These are phyloP conservation scores for Oncorhynchus tshawytscha DNA, from an alignment of 2,113 vertebrate species.

Conservation along the genomic window DNA sequence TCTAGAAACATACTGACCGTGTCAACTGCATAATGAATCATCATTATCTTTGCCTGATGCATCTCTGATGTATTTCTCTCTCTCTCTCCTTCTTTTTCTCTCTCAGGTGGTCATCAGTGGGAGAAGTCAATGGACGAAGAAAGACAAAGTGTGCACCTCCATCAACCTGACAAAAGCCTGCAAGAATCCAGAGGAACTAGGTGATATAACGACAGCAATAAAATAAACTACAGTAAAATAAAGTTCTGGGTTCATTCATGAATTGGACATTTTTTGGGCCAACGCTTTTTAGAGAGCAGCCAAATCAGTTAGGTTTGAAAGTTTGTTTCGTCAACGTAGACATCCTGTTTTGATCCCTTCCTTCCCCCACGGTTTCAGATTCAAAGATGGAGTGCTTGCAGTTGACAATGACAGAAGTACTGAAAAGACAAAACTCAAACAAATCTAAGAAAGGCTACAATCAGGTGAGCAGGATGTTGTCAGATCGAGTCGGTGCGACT, in stretches of 20 bases:
- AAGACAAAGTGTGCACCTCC: slow-evolving; percentile 89
- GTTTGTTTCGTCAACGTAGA: not conserved
- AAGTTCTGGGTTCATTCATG: no score
- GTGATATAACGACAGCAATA: slow-evolving; percentile 58
- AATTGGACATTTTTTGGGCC: no score
- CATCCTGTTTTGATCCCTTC: not conserved
- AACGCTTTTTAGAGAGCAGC: no score
- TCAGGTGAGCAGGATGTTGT: slow-evolving; percentile 77
- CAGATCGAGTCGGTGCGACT: slow-evolving; percentile 6
- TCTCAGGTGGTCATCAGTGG: slow-evolving; percentile 87
- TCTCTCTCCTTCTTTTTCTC: not conserved
- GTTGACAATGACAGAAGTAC: slow-evolving; percentile 88
- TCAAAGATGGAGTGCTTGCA: slow-evolving; percentile 88
- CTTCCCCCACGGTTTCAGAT: slow-evolving; percentile 65
- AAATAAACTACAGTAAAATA: no score
- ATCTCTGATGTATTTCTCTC: not conserved
- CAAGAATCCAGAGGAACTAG: slow-evolving; percentile 85
- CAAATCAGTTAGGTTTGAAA: no score
- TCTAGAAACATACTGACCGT: not conserved
- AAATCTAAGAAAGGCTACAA: slow-evolving; percentile 95
- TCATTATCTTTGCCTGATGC: not conserved
- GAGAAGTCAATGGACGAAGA: slow-evolving; percentile 83
- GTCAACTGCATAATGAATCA: not conserved
- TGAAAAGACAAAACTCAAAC: slow-evolving; percentile 88
- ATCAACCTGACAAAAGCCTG: slow-evolving; percentile 91